Percentiles rank a stretch among this genome's conserved stretches.
phyloP scores from a whole-genome alignment of 2,888 invertebrate genomes.

The Erpobdella octoculata region DNA sequence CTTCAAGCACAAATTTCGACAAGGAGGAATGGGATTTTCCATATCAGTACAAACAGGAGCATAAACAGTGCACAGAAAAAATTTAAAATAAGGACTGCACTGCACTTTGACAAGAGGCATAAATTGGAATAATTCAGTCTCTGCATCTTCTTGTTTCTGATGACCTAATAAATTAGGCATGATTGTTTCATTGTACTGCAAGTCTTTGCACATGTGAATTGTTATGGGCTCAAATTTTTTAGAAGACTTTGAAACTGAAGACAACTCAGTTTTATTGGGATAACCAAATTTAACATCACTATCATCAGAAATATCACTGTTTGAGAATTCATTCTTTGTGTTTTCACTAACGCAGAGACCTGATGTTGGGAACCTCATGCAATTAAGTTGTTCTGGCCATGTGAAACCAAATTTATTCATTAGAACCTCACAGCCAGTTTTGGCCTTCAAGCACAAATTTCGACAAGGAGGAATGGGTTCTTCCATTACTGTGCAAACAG shows the following conservation, averaged over 20 bases:
- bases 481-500: constrained; percentile 87
- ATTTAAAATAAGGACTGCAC: constrained; percentile 84
- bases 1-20: constrained; percentile 78
- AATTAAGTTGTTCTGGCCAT: constrained; percentile 84
- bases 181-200: constrained; percentile 87
- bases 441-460: constrained; percentile 78
- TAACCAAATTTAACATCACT: too few species aligned
- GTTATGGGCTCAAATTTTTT: constrained; percentile 31
- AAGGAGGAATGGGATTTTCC: constrained; percentile 80
- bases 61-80: constrained; percentile 89
- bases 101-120: constrained; percentile 74
- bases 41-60: constrained; percentile 91
- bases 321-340: too few species aligned
- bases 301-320: too few species aligned
- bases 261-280: too few species aligned
- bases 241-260: too few species aligned
- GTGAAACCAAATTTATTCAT: constrained; percentile 76
- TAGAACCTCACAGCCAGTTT: constrained; percentile 74
- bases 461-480: constrained; percentile 81
- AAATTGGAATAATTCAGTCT: constrained; percentile 82
- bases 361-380: constrained; percentile 68
- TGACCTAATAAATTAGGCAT: constrained; percentile 85
- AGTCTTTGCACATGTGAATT: constrained; percentile 69
- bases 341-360: constrained; percentile 32
- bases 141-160: constrained; percentile 86